Conservation (phyloP, 2,797 vertebrate genomes). For the Remorina albescens region DNA sequence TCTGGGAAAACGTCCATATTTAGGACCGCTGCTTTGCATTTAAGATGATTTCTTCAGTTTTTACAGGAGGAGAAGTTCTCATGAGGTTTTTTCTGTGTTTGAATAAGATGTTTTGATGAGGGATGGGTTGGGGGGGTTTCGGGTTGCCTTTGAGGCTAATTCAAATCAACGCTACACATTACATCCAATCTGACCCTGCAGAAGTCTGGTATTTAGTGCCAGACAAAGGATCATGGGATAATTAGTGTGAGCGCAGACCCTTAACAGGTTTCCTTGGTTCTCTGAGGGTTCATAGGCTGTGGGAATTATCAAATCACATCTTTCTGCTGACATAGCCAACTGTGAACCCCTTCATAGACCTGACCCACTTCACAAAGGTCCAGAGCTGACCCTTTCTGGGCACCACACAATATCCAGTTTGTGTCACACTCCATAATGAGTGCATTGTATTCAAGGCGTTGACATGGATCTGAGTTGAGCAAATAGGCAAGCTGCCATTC, state of each 20-base stretch:
- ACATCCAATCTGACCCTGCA: slow-evolving; percentile 57
- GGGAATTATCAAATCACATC: slow-evolving; percentile 77
- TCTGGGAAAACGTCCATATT: slow-evolving; percentile 27
- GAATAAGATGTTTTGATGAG: slow-evolving; percentile 31
- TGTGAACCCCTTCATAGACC: slow-evolving; percentile 54
- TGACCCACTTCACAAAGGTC: slow-evolving; percentile 73
- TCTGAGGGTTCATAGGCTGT: slow-evolving; percentile 69
- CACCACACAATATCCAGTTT: slow-evolving; percentile 66
- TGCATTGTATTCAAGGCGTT: slow-evolving; percentile 56
- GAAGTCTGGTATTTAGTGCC: slow-evolving; percentile 65
- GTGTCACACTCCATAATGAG: slow-evolving; percentile 69
- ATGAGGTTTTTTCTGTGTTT: slow-evolving; percentile 29
- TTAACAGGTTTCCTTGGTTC: slow-evolving; percentile 38
- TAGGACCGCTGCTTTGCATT: slow-evolving; percentile 13
- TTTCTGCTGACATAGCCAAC: slow-evolving; percentile 70
- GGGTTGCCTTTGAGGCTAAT: slow-evolving; percentile 57
- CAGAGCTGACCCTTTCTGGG: slow-evolving; percentile 30
- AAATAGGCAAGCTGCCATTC: slow-evolving; percentile 33
- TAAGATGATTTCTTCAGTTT: slow-evolving; percentile 4
- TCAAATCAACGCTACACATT: slow-evolving; percentile 64
- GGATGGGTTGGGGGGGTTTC: slow-evolving; percentile 3
- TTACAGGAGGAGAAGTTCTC: slow-evolving; percentile 35
- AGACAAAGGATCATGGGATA: slow-evolving; percentile 67
- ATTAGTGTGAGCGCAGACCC: slow-evolving; percentile 43
- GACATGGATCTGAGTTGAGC: slow-evolving; percentile 52